These are phyloP conservation scores for Brenthis hecate DNA, from an alignment of 2,888 invertebrate species.

Conservation along the genomic window DNA sequence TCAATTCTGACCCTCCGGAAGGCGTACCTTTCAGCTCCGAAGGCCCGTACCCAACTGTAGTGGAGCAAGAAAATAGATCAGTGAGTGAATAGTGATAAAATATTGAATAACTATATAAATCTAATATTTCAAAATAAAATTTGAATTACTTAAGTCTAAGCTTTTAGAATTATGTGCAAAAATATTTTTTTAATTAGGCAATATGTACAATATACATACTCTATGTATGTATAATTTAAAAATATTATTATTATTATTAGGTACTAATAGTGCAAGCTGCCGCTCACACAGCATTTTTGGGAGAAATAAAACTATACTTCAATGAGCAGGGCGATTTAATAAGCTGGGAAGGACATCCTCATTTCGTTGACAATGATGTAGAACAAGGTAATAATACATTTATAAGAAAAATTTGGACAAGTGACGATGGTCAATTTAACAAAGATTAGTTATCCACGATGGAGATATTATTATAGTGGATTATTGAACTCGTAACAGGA, in stretches of 20 bases:
- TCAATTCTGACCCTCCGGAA: constrained; percentile 78
- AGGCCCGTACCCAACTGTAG: constrained; percentile 88
- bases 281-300: constrained; percentile 89
- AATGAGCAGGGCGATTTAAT: constrained; percentile 86
- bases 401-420: not conserved
- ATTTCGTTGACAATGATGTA: constrained; percentile 84
- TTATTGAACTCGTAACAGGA: too few relatives aligned
- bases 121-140: too few relatives aligned
- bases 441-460: not conserved
- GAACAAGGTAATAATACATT: constrained; percentile 81
- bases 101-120: not conserved
- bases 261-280: constrained; percentile 89
- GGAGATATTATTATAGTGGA: too few relatives aligned
- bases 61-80: constrained; percentile 71
- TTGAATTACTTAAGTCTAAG: too few relatives aligned
- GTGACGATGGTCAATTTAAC: not conserved
- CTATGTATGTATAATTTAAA: not conserved
- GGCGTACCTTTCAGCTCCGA: constrained; percentile 70
- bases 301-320: constrained; percentile 89
- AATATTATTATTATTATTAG: constrained; percentile 42
- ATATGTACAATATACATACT: not conserved
- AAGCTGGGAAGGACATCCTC: constrained; percentile 87
- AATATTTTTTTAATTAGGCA: too few relatives aligned
- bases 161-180: too few relatives aligned
- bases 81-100: constrained; percentile 45